These are phyloP conservation scores for Lasioglossum albipes DNA, from an alignment of 1,140 invertebrate genomes.

Conservation along the genomic window DNA sequence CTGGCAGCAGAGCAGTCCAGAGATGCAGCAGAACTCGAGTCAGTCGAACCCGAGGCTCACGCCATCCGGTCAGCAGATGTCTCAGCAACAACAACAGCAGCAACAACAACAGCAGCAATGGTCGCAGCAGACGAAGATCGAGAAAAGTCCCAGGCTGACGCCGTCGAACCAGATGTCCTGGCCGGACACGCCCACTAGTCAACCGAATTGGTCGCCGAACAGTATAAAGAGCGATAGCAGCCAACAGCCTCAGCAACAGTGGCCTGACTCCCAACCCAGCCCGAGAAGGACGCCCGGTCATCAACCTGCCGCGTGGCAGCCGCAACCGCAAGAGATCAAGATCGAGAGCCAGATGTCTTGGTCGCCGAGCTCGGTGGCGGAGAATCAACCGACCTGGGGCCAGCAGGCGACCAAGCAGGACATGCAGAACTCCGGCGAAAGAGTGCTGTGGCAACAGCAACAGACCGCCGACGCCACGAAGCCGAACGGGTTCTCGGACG, in stretches of 20 bases:
- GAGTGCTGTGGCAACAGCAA: constrained; percentile 71
- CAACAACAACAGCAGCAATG: constrained; percentile 67
- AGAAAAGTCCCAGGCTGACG: constrained; percentile 75
- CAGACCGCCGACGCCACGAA: constrained; percentile 68
- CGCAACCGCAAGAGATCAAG: constrained; percentile 72
- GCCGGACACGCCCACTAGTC: constrained; percentile 80
- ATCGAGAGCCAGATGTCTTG: constrained; percentile 75
- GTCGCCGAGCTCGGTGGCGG: constrained; percentile 73
- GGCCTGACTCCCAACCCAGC: constrained; percentile 76
- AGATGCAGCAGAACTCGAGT: constrained; percentile 66
- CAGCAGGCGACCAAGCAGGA: constrained; percentile 77
- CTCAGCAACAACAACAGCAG: constrained; percentile 49
- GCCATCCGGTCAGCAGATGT: constrained; percentile 70
- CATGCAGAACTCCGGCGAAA: constrained; percentile 77
- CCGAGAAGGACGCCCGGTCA: constrained; percentile 72
- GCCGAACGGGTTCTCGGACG: constrained; percentile 72
- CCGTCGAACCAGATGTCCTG: constrained; percentile 79
- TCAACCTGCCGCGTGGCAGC: constrained; percentile 72
- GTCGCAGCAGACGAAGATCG: constrained; percentile 73
- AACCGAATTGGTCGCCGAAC: constrained; percentile 79
- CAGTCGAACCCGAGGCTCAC: constrained; percentile 75
- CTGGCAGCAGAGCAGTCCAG: constrained; percentile 74
- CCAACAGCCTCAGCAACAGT: constrained; percentile 77
- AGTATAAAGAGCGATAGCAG: constrained; percentile 78
- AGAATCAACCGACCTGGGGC: constrained; percentile 74